Evolutionary conservation across 1,140 invertebrate genomes (phyloP).

Genomic region (Caenorhabditis briggsae): DNA sequence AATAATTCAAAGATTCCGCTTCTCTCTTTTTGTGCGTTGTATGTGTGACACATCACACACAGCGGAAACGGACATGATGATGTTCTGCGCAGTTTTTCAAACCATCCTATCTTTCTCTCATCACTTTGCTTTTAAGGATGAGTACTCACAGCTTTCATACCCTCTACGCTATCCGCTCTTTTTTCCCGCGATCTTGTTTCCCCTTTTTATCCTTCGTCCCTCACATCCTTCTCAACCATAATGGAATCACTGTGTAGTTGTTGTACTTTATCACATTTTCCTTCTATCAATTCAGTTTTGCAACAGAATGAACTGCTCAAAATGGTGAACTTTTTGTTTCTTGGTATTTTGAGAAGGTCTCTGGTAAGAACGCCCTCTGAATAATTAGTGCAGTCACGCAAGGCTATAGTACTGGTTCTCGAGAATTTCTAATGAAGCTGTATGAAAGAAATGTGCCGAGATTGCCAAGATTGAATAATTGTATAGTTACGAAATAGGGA

Average conservation of each 20-base stretch:
- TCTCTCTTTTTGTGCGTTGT: conserved; percentile 48
- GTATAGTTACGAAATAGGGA: no score
- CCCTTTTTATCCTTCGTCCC: neutral
- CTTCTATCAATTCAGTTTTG: neutral
- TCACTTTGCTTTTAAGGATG: conserved; percentile 38
- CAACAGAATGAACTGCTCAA: neutral
- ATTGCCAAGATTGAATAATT: neutral
- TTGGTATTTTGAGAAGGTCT: neutral
- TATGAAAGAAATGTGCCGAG: neutral
- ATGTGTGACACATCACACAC: conserved; percentile 3
- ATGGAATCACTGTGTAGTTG: conserved; percentile 37
- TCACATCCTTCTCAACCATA: conserved; percentile 35
- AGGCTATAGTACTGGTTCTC: neutral
- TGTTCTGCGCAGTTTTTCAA: conserved; percentile 44
- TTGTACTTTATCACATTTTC: conserved; percentile 46
- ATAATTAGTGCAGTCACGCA: conserved; percentile 43
- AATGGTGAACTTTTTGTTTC: neutral
- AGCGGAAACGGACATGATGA: conserved; percentile 10
- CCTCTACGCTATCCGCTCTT: neutral
- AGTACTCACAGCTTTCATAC: neutral
- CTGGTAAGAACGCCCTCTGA: neutral
- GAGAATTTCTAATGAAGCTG: neutral
- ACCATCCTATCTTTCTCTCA: conserved; percentile 46
- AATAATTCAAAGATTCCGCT: conserved; percentile 49
- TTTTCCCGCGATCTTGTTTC: neutral